Conservation (phyloP, 2,797 vertebrate species). For the Ctenopoma multispine region DNA sequence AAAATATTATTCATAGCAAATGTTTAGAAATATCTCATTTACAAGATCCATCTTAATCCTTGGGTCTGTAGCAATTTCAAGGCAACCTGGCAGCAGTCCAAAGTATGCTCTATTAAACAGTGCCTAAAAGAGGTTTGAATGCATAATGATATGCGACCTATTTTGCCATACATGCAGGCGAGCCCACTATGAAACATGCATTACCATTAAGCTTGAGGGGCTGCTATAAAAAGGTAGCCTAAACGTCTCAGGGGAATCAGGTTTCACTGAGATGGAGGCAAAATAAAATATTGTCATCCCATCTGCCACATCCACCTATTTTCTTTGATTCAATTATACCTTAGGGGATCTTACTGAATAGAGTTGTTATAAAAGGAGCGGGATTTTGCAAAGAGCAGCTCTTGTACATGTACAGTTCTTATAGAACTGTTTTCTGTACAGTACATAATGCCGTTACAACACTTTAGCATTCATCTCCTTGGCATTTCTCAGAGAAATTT, state of each 20-base stretch:
- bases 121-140: slow-evolving; percentile 66
- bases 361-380: slow-evolving; percentile 50
- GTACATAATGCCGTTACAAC: slow-evolving; percentile 8
- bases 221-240: slow-evolving; percentile 68
- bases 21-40: slow-evolving; percentile 70
- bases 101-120: slow-evolving; percentile 59
- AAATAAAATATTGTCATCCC: slow-evolving; percentile 64
- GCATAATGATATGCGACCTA: slow-evolving; percentile 75
- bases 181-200: slow-evolving; percentile 65
- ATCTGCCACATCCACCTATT: slow-evolving; percentile 62
- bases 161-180: slow-evolving; percentile 65
- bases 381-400: slow-evolving; percentile 37
- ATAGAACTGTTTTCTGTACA: slow-evolving; percentile 18
- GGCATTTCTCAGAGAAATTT: slow-evolving; percentile 40
- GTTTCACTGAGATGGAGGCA: slow-evolving; percentile 70
- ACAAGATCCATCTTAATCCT: slow-evolving; percentile 75
- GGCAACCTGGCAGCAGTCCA: slow-evolving; percentile 57
- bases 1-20: slow-evolving; percentile 73
- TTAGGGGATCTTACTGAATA: slow-evolving; percentile 56
- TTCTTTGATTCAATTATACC: slow-evolving; percentile 65
- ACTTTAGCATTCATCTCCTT: slow-evolving; percentile 9
- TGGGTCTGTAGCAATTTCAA: slow-evolving; percentile 76
- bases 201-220: slow-evolving; percentile 63
- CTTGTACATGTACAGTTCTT: slow-evolving; percentile 12
- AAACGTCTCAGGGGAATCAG: slow-evolving; percentile 70